Evolutionary conservation across 2,113 vertebrate species (phyloP).

Genomic region (Merops nubicus): DNA sequence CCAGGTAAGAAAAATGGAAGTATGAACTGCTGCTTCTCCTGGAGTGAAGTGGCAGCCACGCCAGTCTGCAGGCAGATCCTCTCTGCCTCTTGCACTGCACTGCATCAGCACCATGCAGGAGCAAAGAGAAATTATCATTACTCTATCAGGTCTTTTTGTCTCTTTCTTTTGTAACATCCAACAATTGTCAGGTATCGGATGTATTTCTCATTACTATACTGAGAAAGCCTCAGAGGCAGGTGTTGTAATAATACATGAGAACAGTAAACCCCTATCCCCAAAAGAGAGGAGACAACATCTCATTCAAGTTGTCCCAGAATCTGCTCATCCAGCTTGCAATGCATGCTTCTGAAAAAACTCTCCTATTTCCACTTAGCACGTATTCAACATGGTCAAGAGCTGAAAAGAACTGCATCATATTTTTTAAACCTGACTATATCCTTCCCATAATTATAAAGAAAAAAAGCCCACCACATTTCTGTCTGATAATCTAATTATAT

Average conservation of each 20-base stretch:
- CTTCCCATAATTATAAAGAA: too few species aligned
- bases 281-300: neutral
- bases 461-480: neutral
- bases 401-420: neutral
- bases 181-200: neutral
- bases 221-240: neutral
- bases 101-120: neutral
- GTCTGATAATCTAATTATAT: neutral
- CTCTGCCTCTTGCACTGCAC: neutral
- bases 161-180: neutral
- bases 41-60: neutral
- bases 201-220: neutral
- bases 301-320: neutral
- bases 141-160: neutral
- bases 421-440: too few species aligned
- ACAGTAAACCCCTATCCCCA: neutral
- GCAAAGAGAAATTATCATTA: neutral
- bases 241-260: neutral
- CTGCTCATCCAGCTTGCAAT: neutral
- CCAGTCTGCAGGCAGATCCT: neutral
- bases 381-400: neutral
- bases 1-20: neutral
- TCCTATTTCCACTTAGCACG: neutral
- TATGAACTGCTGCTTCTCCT: neutral
- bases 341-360: neutral